Conservation (phyloP, 1,140 invertebrate genomes). For the Lucilia sericata region DNA sequence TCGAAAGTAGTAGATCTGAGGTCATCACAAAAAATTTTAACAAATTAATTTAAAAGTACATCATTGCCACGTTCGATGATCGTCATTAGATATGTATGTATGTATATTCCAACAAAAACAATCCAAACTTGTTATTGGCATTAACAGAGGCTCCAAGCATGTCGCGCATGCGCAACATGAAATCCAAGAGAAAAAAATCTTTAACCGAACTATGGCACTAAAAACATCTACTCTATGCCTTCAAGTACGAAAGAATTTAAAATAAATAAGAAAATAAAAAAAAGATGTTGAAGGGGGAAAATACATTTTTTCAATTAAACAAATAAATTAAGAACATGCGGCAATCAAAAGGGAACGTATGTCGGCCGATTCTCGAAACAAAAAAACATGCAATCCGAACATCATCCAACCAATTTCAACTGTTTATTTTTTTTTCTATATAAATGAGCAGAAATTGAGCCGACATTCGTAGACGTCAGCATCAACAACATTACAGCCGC, state of each 20-base stretch:
- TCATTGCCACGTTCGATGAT: too few relatives aligned
- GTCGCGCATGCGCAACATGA: conserved; percentile 45
- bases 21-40: too few relatives aligned
- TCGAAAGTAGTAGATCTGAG: too few relatives aligned
- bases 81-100: not conserved
- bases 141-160: conserved; percentile 36
- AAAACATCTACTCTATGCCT: not conserved
- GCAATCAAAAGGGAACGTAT: conserved; percentile 27
- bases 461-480: not conserved
- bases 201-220: not conserved
- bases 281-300: conserved; percentile 32
- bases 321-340: conserved; percentile 48
- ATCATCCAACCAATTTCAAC: conserved; percentile 34
- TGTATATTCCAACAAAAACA: not conserved
- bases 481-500: conserved; percentile 18
- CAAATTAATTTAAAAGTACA: too few relatives aligned
- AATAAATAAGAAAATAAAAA: too few relatives aligned
- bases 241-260: not conserved
- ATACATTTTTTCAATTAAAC: conserved; percentile 64
- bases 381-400: conserved; percentile 41
- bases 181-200: conserved; percentile 31
- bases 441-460: not conserved
- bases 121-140: conserved; percentile 9
- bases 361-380: not conserved
- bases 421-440: not conserved